Evolutionary conservation across 2,888 invertebrate species (phyloP).

Genomic region (Boloria selene): DNA sequence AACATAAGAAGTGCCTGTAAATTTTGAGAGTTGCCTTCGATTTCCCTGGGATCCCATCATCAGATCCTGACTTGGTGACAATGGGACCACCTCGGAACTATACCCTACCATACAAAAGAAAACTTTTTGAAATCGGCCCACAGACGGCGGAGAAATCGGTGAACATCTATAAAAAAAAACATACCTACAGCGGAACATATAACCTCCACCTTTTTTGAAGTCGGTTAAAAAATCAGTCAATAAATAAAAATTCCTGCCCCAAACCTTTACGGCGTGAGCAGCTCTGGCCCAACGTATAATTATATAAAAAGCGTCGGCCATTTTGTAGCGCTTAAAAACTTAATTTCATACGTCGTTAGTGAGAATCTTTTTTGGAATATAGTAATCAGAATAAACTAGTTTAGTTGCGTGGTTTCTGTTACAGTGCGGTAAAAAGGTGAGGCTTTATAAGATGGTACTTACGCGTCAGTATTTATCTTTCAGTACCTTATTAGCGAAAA

Average conservation of each 20-base stretch:
- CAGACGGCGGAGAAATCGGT: too few relatives aligned
- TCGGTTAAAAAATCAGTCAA: not conserved
- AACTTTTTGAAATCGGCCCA: too few relatives aligned
- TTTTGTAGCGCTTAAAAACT: conserved; percentile 62
- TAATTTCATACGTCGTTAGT: conserved; percentile 62
- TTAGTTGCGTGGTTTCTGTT: conserved; percentile 19
- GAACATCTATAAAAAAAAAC: too few relatives aligned
- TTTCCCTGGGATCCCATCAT: too few relatives aligned
- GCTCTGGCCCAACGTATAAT: conserved; percentile 51
- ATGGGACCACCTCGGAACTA: too few relatives aligned
- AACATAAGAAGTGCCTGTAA: too few relatives aligned
- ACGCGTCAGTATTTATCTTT: conserved; percentile 2
- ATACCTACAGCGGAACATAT: too few relatives aligned
- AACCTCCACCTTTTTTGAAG: too few relatives aligned
- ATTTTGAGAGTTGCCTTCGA: too few relatives aligned
- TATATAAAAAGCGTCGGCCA: conserved; percentile 55
- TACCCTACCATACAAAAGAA: too few relatives aligned
- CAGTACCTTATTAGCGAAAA: not conserved
- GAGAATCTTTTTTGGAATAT: conserved; percentile 46
- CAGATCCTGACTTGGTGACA: too few relatives aligned
- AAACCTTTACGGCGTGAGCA: conserved; percentile 18
- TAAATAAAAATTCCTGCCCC: not conserved
- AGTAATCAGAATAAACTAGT: conserved; percentile 42
- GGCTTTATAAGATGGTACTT: conserved; percentile 11
- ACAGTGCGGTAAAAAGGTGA: conserved; percentile 4